Evolutionary conservation across 2,797 vertebrate genomes (phyloP), one percentile per base, ranked within the genome.

Genomic region (Melanotaenia parkinsoni): DNA sequence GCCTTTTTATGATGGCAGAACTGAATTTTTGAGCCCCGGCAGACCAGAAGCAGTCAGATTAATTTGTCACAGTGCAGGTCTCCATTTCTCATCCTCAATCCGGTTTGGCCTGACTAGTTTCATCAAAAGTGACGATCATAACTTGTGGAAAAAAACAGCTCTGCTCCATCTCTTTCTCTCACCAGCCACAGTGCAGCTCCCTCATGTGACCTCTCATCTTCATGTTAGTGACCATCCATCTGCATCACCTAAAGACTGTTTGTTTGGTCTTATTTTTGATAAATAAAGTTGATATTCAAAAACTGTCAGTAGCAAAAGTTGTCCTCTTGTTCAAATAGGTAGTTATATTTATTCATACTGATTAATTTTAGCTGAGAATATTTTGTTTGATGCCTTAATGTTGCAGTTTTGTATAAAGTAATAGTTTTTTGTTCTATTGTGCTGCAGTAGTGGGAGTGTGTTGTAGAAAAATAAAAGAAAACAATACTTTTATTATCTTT

Each of bases 71-170:
- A n/a, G 32, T 1, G 26, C 75, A 33, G 58, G 24, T 64, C 63
- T 68, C 77, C 80, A 68, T 54, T 72, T 77, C 66, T 81, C 64
- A 38, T 70, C 58, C 57, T 73, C 68, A 33, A 73, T 82, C 81
- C 80, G 70, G 82, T 81, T 88, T 58, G 20, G 32, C 51, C 79
- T 77, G 89, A 88, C 83, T 81, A 80, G 60, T 63, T 80, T 92
- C 88, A 85, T 91, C 84, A 75, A 85, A 90, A 77, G 77, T 73
- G 78, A 92, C 77, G 77, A 92, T 91, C 74, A 82, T 88, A 71
- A 85, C 67, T 60, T 38, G 54, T 62, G 74, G 72, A 75, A 83
- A 76, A 58, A 76, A 59, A 68, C 6, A 47, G 1, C 59, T 58
- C 43, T 47, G 30, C 45, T 70, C 56, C 30, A 24, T 58, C 57